These are phyloP conservation scores for Nycticorax nycticorax DNA, from an alignment of 2,113 vertebrate genomes.

Conservation along the genomic window DNA sequence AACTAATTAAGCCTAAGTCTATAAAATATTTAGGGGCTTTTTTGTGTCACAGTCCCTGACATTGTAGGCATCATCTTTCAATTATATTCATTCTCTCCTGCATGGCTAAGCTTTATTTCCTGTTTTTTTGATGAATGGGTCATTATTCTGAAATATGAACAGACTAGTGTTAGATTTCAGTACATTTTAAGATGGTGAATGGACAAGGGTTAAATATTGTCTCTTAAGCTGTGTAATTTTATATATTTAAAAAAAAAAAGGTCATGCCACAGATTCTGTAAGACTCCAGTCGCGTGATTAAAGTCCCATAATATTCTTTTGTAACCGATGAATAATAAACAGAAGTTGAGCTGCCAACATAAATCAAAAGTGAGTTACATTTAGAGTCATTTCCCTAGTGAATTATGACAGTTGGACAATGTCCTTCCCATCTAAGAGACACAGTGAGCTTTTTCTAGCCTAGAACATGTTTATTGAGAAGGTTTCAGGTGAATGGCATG, in stretches of 20 bases:
- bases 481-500: conserved; percentile 36
- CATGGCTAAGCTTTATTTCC: not conserved
- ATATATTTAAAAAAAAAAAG: not conserved
- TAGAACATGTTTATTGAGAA: conserved; percentile 20
- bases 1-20: not conserved
- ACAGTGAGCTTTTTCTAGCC: conserved; percentile 3
- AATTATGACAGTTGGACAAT: conserved; percentile 3
- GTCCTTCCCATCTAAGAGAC: conserved; percentile 40
- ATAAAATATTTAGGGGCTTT: not conserved
- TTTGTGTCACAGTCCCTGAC: not conserved
- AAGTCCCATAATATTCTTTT: conserved; percentile 29
- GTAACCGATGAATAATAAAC: conserved; percentile 38
- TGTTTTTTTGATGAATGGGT: not conserved
- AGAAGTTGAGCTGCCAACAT: conserved; percentile 33
- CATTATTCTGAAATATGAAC: not conserved
- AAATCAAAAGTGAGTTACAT: conserved; percentile 33
- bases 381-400: conserved; percentile 41
- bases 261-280: not conserved
- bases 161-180: not conserved
- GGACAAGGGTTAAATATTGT: not conserved
- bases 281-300: not conserved
- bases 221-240: not conserved
- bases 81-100: not conserved
- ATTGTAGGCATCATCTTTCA: not conserved
- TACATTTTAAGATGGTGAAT: not conserved